Evolutionary conservation across 1,140 invertebrate genomes (phyloP).

Genomic region (Scaptomyza montana): DNA sequence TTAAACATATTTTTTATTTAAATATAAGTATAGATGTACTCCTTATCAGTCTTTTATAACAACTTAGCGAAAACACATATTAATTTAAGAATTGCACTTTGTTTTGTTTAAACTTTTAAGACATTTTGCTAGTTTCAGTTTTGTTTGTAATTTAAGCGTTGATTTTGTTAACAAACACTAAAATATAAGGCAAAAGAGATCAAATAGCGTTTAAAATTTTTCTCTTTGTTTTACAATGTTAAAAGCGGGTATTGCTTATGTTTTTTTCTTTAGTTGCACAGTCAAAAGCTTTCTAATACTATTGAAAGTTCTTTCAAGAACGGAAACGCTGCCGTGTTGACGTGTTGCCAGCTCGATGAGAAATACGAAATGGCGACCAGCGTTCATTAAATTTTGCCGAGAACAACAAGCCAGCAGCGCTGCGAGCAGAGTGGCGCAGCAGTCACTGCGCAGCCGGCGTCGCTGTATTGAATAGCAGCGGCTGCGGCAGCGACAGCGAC

Average conservation of each 20-base stretch:
- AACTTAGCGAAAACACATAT: slow-evolving; percentile 39
- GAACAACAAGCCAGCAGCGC: slow-evolving; percentile 55
- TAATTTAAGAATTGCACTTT: slow-evolving; percentile 52
- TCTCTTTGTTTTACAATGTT: slow-evolving; percentile 4
- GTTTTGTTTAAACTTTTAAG: slow-evolving; percentile 17
- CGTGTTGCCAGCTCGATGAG: slow-evolving; percentile 71
- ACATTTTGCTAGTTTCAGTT: slow-evolving; percentile 15
- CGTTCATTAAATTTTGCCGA: slow-evolving; percentile 59
- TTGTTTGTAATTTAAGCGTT: neutral
- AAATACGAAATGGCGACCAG: slow-evolving; percentile 66
- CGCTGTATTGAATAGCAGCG: slow-evolving; percentile 17
- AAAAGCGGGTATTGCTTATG: slow-evolving; percentile 9
- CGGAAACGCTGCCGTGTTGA: slow-evolving; percentile 36
- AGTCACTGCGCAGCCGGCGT: slow-evolving; percentile 22
- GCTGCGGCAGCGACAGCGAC: slow-evolving; percentile 9
- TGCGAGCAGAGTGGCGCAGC: slow-evolving; percentile 7
- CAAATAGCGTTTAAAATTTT: slow-evolving; percentile 5
- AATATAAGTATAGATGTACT: slow-evolving; percentile 9
- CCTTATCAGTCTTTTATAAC: slow-evolving; percentile 53
- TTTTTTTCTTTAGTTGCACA: neutral
- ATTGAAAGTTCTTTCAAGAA: slow-evolving; percentile 49
- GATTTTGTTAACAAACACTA: slow-evolving; percentile 16
- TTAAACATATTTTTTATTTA: slow-evolving; percentile 25
- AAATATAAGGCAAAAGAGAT: slow-evolving; percentile 48
- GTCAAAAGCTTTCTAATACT: slow-evolving; percentile 59